Percentiles rank a stretch among this genome's conserved stretches.
These are phyloP conservation scores for Oxycera nigricornis DNA, from an alignment of 2,888 invertebrate genomes.

Conservation along the genomic window DNA sequence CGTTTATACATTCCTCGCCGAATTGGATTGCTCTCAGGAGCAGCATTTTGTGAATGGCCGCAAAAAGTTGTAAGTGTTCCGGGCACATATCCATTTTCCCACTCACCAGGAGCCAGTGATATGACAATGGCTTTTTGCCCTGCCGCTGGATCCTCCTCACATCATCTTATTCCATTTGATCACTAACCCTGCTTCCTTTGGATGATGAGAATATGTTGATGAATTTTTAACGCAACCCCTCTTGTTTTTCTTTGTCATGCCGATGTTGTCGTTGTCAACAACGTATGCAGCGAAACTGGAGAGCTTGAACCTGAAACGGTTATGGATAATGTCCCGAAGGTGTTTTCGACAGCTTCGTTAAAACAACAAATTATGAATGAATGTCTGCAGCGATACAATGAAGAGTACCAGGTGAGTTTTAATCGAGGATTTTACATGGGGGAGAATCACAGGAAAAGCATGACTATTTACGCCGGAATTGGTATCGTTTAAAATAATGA, in stretches of 20 bases:
- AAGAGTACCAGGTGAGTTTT: slow-evolving; percentile 28
- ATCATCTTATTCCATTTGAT: not conserved
- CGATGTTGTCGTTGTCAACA: too few relatives aligned
- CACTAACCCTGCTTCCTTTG: not conserved
- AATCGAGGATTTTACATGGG: not conserved
- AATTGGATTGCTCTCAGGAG: slow-evolving; percentile 61
- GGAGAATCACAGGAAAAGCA: not conserved
- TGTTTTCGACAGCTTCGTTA: slow-evolving; percentile 49
- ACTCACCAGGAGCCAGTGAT: not conserved
- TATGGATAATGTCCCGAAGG: slow-evolving; percentile 48
- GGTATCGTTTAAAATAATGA: slow-evolving; percentile 25
- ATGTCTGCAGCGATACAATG: slow-evolving; percentile 23
- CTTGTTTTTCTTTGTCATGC: not conserved
- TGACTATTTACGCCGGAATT: not conserved
- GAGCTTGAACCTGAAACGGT: slow-evolving; percentile 47
- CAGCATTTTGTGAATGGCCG: slow-evolving; percentile 50
- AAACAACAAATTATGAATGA: slow-evolving; percentile 45
- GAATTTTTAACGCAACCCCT: slow-evolving; percentile 33
- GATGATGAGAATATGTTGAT: slow-evolving; percentile 10
- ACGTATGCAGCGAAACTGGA: slow-evolving; percentile 47
- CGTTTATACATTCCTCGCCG: slow-evolving; percentile 68
- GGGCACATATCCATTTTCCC: too few relatives aligned
- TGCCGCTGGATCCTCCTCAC: not conserved
- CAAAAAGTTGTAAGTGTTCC: slow-evolving; percentile 50
- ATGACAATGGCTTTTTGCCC: not conserved